Evolutionary conservation across 2,888 invertebrate genomes (phyloP), one percentile per base, ranked within the genome.

Genomic region (Pterostichus madidus): DNA sequence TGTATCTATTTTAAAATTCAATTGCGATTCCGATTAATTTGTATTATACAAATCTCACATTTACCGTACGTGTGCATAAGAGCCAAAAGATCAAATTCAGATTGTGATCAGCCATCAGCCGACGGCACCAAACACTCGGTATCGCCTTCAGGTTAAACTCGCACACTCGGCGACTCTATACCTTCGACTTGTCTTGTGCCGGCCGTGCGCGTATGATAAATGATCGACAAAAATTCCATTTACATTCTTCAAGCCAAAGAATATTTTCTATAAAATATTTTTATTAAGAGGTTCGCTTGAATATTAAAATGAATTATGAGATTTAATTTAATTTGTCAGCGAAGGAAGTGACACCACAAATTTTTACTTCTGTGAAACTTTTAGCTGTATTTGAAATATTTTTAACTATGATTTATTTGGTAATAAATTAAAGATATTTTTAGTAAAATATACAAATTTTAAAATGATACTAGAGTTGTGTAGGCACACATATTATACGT

Each of bases 241-340:
- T 71, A 71, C 17, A 71, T 71, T 71, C 68, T 71, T 71, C 17
- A 13, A 10, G 44, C 68, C 15, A 39, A 17, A 17, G 68, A 71
- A 71, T 52, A 75, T 75, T 75, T 64, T 75, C 49, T 52, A 75
- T 75, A 75, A 75, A 71, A 64, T 64, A 64, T 64, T 64, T 64
- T 64, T 64, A 64, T 64, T 64, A 64, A 64, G 32, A 64, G 64
- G 35, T n/a, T 31, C 35, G 64, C 64, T 64, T n/a, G 24, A 49
- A 49, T 64, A 64, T 64, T n/a, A 10, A 8, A 6, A 71, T 71
- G 44, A 71, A 71, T 71, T 44, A 71, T 71, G 39, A 10, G 44
- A 46, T 44, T 32, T 71, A 71, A 71, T 71, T 71, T 71, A 71
- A 71, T 64, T 64, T 64, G 64, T 64, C 64, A 59, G 31, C 24